Evolutionary conservation across 2,113 vertebrate species (phyloP), one percentile per base, ranked within the genome.

Genomic region (Hydrolagus affinis): DNA sequence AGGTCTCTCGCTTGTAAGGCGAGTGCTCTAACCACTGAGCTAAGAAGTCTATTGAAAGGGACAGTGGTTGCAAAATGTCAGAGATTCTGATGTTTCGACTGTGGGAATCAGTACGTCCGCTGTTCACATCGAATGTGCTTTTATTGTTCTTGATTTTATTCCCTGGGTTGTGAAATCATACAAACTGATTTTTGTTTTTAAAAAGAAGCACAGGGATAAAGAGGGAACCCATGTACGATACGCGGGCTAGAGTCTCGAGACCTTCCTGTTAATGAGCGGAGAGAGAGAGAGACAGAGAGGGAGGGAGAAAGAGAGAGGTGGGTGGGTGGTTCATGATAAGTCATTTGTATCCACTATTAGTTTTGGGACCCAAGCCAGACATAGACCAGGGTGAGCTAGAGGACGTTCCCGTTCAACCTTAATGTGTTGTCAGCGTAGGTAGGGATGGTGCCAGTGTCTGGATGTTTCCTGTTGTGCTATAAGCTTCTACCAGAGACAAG

Each of bases 91-190:
- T 12, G 3, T 60, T 11, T 11, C 59, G 19, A 60, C 23, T 32
- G 44, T 32, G 9, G 15, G 15, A 8, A 19, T 11, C 19, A 76
- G 11, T 76, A n/a, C 11, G n/a, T 25, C 17, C n/a, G 12, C 75
- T 23, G 75, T 77, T 60, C 23, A 60, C 10, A 75, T 44, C 44
- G 59, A 60, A 23, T 57, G 32, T 60, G 11, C 59, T 60, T 60
- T 60, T n/a, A 78, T 57, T 21, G n/a, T 60, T 12, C 10, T 78
- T 75, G 32, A 30, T 75, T 75, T 75, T n/a, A 75, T 75, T 75
- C 32, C 14, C 73, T 17, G n/a, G 60, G 14, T 78, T 78, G 56
- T 21, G 60, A 77, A 77, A 23, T 44, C n/a, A 60, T 30, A 11
- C n/a, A 11, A n/a, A 23, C 11, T 12, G 14, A 11, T 1, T 23